Percentiles rank a stretch among this genome's conserved stretches.
Conservation (phyloP, 2,888 invertebrate species). For the Oegoconia quadripuncta region DNA sequence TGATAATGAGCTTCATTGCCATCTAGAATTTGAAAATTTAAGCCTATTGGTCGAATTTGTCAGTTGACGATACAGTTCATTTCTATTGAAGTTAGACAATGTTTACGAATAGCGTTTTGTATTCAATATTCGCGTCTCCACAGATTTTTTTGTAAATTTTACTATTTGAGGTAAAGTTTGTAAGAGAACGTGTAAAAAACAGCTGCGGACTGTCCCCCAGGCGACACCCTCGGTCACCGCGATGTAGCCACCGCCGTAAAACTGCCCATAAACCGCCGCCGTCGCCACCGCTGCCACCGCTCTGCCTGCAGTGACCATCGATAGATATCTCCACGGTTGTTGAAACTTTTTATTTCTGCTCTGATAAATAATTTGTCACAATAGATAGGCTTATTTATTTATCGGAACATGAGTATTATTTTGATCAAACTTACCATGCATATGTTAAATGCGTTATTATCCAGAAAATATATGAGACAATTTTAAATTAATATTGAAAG, state of each 20-base stretch:
- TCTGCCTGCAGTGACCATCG: conserved; percentile 16
- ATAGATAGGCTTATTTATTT: conserved; percentile 11
- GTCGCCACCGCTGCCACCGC: conserved; percentile 22
- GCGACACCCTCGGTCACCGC: conserved; percentile 67
- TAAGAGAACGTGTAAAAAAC: conserved; percentile 79
- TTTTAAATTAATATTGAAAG: too few species aligned
- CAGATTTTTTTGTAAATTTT: conserved; percentile 32
- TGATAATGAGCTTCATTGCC: too few species aligned
- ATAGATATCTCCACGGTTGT: conserved; percentile 55
- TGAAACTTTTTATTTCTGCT: conserved; percentile 46
- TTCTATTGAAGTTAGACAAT: too few species aligned
- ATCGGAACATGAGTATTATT: background rate
- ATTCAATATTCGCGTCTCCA: conserved; percentile 18
- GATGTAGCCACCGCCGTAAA: conserved; percentile 62
- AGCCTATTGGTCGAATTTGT: too few species aligned
- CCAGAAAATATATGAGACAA: too few species aligned
- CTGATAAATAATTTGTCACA: conserved; percentile 27
- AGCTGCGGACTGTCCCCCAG: conserved; percentile 69
- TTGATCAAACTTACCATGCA: background rate
- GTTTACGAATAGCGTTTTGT: too few species aligned
- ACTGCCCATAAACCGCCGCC: conserved; percentile 64
- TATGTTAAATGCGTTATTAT: too few species aligned
- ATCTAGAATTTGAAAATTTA: too few species aligned
- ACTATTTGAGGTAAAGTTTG: conserved; percentile 47
- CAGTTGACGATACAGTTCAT: too few species aligned